Base-by-base conservation (phyloP, 2,888 invertebrate species). In the Mesoligia furuncula region DNA sequence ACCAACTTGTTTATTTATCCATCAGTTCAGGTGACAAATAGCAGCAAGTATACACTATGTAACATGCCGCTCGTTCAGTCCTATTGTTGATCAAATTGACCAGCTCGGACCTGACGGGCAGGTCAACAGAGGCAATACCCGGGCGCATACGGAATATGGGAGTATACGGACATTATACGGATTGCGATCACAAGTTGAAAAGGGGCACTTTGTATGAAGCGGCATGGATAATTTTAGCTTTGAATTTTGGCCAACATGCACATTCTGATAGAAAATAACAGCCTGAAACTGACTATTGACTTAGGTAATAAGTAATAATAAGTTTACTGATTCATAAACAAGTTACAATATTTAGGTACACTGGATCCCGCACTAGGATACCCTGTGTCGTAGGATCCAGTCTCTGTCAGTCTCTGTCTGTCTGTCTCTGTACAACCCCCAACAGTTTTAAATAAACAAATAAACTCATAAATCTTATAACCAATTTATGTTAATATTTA, bases 181-280 rank as follows among this genome's bases (percentile, higher is more conserved):
- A 82, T 66, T 61, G 59, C 77, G 27, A 79, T 75, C 51, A 66
- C 24, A 27, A 36, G 7, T 15, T 45, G 31, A 42, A 76, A 59
- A 36, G 57, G 65, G 27, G 9, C 20, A n/a, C 27, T 79, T 77
- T 75, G 27, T 75, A 51, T 81, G 42, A 75, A 81, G 42, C 24
- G 24, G n/a, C 48, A 51, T 24, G 54, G 45, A 51, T 66, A 0
- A 51, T 36, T 77, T 61, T 27, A 51, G 24, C 24, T 42, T 36
- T 51, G 48, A 36, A 20, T 57, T 42, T 31, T 42, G 39, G 27
- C 27, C 13, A 73, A 51, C 48, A n/a, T 57, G 48, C 24, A 54
- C 36, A 36, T n/a, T 51, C 15, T 27, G 24, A 20, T 17, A 7
- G 8, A 39, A 31, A n/a, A 36, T 39, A 57, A 75, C 27, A 11